A percentile compares a stretch with the other conserved stretches of the same genome.
Evolutionary conservation across 1,140 invertebrate genomes (phyloP).

Genomic region (Luehdorfia chinensis): DNA sequence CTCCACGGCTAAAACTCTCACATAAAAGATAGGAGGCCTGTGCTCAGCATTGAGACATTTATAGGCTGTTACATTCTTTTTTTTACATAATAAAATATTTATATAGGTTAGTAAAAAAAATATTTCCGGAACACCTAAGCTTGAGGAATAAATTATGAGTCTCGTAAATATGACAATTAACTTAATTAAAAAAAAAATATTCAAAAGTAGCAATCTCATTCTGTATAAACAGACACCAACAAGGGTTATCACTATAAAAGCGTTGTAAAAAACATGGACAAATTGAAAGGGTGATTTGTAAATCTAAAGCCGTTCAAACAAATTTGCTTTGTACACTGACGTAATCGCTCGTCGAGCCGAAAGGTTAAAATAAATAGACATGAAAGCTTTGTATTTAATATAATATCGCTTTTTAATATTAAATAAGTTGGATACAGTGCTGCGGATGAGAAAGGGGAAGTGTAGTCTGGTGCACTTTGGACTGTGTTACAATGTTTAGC

Average conservation of each 20-base stretch:
- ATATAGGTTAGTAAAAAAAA: too few species aligned
- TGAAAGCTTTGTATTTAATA: slow-evolving; percentile 10
- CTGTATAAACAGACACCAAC: background rate
- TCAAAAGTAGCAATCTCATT: too few species aligned
- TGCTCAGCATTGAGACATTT: too few species aligned
- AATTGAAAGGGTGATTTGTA: slow-evolving; percentile 1
- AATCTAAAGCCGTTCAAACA: slow-evolving; percentile 4
- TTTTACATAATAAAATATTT: too few species aligned
- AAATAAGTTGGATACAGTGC: background rate
- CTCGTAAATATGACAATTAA: too few species aligned
- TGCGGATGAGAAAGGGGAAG: background rate
- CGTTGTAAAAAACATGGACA: background rate
- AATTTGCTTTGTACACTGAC: slow-evolving; percentile 6
- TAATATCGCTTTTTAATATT: slow-evolving; percentile 17
- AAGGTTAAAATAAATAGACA: slow-evolving; percentile 12
- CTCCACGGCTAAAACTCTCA: too few species aligned
- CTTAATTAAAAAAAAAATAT: too few species aligned
- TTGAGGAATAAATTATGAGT: too few species aligned
- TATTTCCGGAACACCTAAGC: too few species aligned
- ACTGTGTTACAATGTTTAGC: background rate
- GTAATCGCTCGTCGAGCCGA: background rate
- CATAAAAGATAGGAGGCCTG: too few species aligned
- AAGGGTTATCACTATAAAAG: background rate
- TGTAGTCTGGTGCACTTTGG: too few species aligned
- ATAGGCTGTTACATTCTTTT: too few species aligned